These are phyloP conservation scores for Rhinoderma darwinii DNA, from an alignment of 2,113 vertebrate genomes.

Conservation along the genomic window DNA sequence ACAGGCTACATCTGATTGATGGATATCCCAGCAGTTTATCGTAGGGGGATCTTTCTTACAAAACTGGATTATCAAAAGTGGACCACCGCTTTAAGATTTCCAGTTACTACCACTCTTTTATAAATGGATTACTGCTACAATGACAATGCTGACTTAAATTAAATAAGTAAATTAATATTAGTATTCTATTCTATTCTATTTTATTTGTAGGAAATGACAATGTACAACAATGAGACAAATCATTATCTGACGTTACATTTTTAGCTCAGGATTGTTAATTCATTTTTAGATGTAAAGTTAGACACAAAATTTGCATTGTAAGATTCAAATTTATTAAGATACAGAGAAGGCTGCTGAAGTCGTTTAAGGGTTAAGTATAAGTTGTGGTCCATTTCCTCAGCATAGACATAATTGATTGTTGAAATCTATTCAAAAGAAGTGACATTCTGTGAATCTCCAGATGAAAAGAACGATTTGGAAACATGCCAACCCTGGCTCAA, in stretches of 20 bases:
- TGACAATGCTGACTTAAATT: neutral
- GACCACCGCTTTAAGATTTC: too few relatives aligned
- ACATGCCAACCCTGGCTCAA: constrained; percentile 51
- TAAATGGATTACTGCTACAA: neutral
- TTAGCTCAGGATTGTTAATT: neutral
- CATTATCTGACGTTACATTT: neutral
- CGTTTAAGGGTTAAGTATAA: constrained; percentile 29
- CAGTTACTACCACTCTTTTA: neutral
- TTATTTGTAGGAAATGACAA: neutral
- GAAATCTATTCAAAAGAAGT: constrained; percentile 39
- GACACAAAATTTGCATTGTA: neutral
- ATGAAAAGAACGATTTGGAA: constrained; percentile 2
- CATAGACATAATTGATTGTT: constrained; percentile 55
- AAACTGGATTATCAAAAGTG: too few relatives aligned
- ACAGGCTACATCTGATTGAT: too few relatives aligned
- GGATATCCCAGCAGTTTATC: too few relatives aligned
- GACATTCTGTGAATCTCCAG: constrained; percentile 60
- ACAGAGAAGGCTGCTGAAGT: neutral
- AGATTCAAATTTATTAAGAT: neutral
- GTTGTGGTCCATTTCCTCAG: constrained; percentile 31
- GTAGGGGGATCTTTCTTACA: too few relatives aligned
- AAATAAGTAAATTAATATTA: neutral
- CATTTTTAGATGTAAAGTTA: neutral
- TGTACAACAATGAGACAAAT: neutral
- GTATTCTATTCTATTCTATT: neutral